A percentile compares a stretch with the other conserved stretches of the same genome.
Conservation (phyloP, 2,797 vertebrate species). For the Enoplosus armatus region DNA sequence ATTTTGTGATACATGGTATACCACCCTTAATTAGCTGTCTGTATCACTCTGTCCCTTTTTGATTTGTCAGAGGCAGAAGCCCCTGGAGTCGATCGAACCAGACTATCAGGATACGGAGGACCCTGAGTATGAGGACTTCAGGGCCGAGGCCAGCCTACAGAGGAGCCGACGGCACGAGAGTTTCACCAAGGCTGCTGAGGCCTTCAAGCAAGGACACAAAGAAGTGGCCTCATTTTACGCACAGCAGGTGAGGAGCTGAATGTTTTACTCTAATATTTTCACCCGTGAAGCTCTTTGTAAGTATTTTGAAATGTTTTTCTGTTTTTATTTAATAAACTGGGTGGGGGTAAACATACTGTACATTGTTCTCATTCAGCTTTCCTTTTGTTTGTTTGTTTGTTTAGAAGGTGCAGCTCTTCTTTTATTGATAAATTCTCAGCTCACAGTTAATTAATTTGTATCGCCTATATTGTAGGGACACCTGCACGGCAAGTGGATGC, state of each 20-base stretch:
- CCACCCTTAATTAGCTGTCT: neutral
- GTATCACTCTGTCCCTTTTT: neutral
- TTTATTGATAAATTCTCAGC: neutral
- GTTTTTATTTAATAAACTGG: neutral
- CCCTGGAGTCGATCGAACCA: neutral
- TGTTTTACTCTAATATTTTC: neutral
- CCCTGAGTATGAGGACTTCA: constrained; percentile 93
- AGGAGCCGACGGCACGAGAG: constrained; percentile 89
- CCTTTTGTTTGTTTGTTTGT: neutral
- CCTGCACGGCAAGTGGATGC: constrained; percentile 93
- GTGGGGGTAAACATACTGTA: neutral
- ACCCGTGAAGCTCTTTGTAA: neutral
- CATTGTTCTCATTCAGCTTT: neutral
- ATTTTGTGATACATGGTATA: neutral
- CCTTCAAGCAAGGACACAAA: constrained; percentile 91
- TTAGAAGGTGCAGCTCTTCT: neutral
- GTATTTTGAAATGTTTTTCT: neutral
- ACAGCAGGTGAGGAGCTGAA: constrained; percentile 86
- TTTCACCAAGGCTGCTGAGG: constrained; percentile 93
- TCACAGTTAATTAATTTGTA: neutral
- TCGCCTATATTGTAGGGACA: constrained; percentile 84
- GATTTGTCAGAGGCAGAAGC: constrained; percentile 63
- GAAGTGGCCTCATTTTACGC: constrained; percentile 95
- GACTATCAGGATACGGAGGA: constrained; percentile 91
- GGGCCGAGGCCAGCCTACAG: constrained; percentile 93